Evolutionary conservation across 2,113 vertebrate species (phyloP), one percentile per base, ranked within the genome.

Genomic region (Cercopithecus mona): DNA sequence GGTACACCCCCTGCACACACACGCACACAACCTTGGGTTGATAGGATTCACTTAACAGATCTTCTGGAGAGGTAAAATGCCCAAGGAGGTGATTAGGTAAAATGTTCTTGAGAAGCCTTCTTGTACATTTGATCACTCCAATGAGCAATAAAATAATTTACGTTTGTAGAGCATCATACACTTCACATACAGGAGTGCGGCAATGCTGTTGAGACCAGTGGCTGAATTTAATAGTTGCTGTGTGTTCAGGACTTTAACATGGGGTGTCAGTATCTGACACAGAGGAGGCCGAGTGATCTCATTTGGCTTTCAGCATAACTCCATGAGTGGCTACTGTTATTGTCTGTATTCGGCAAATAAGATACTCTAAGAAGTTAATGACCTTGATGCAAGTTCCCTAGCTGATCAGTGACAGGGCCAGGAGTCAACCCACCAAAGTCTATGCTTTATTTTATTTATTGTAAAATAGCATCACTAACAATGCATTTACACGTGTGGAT

Each of bases 371-470:
- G 73, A 59, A 52, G 35, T 76, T 86, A 85, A 50, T 25, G n/a
- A 75, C 61, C 86, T 38, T 25, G 40, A n/a, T 66, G 55, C 59
- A 91, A 78, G 32, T 68, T 89, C 23, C 61, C 32, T 52, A 57
- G 72, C 45, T 91, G 35, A 61, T 72, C 68, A 52, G 7, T 48
- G 89, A 57, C n/a, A 70, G 89, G 88, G 61, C n/a, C 45, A 61
- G 38, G 43, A 88, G 57, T 61, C 43, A 61, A 68, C 52, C 72
- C 27, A 40, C 8, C 45, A 30, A 55, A 94, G 12, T 59, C 45
- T 96, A 11, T 48, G 59, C 73, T 89, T 82, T 70, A 72, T 88
- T 86, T 79, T 86, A 94, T 72, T 64, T 89, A 35, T 70, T 95
- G 57, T 66, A 66, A 92, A 68, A 48, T 23, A 83, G 4, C 27